Conservation (phyloP, 2,113 vertebrate genomes). For the Pelobates fuscus region DNA sequence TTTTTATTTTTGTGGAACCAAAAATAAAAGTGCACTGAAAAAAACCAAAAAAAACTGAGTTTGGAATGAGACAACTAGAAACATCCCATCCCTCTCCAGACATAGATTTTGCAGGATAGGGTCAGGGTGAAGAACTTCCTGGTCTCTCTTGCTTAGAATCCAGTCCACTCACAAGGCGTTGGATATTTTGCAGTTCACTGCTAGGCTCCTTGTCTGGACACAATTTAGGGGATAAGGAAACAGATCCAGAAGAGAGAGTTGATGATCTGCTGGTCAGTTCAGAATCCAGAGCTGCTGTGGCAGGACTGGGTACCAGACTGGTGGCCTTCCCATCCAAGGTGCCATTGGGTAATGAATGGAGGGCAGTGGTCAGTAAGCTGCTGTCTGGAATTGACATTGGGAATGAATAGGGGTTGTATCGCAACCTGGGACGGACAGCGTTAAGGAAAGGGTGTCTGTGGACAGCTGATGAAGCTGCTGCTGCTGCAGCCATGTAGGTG, state of each 20-base stretch:
- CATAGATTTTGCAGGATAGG: background rate
- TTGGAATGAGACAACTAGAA: constrained; percentile 60
- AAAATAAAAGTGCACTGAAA: constrained; percentile 70
- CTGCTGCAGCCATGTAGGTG: constrained; percentile 93
- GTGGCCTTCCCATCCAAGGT: constrained; percentile 73
- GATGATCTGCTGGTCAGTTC: constrained; percentile 92
- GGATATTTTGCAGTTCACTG: constrained; percentile 94
- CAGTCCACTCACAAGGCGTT: constrained; percentile 93
- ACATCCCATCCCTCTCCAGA: background rate
- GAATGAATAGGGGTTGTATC: constrained; percentile 94
- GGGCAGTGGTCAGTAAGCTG: constrained; percentile 79
- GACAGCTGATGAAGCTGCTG: constrained; percentile 79
- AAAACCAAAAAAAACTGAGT: constrained; percentile 64
- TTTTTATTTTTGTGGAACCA: constrained; percentile 27
- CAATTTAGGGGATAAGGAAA: constrained; percentile 87
- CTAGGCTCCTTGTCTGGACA: constrained; percentile 84
- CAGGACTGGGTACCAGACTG: constrained; percentile 77
- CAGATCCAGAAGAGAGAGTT: constrained; percentile 82
- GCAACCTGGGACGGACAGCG: constrained; percentile 86
- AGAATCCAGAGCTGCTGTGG: constrained; percentile 83
- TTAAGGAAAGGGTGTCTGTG: constrained; percentile 92
- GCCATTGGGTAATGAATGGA: constrained; percentile 72
- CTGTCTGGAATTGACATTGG: constrained; percentile 84
- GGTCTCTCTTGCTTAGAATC: constrained; percentile 88
- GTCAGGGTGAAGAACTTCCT: constrained; percentile 84